Evolutionary conservation across 64 coral and sea anemone species (phyloP).

Genomic region (Cladopsammia gracilis): DNA sequence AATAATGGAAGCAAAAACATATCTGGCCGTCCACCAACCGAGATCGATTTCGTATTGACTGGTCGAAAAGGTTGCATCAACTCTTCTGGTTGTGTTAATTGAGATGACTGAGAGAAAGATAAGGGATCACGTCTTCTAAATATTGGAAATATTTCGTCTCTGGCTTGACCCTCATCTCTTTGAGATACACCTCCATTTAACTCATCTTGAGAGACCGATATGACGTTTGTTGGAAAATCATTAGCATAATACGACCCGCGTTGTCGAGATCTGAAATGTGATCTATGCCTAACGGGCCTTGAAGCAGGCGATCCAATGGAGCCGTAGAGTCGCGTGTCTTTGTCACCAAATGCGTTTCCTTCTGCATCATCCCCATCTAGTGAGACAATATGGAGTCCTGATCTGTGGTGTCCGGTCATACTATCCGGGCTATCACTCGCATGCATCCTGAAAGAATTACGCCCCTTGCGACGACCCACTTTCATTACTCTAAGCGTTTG

Average conservation of each 20-base stretch:
- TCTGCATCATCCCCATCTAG: constrained; percentile 14
- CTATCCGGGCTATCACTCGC: neutral
- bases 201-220: constrained; percentile 56
- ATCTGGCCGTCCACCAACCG: constrained; percentile 25
- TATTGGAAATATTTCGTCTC: constrained; percentile 19
- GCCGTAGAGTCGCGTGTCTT: constrained; percentile 28
- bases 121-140: constrained; percentile 29
- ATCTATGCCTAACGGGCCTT: neutral
- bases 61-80: constrained; percentile 18
- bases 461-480: neutral
- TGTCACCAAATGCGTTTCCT: neutral
- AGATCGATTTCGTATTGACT: constrained; percentile 13
- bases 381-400: constrained; percentile 36
- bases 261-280: neutral
- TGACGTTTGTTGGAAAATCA: constrained; percentile 46
- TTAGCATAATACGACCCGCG: constrained; percentile 8
- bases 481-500: neutral
- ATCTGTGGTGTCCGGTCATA: neutral
- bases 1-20: constrained; percentile 32
- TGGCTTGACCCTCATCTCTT: neutral
- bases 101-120: neutral
- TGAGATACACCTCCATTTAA: constrained; percentile 9
- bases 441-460: neutral
- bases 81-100: constrained; percentile 27
- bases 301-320: constrained; percentile 24